Evolutionary conservation across 2,113 vertebrate species (phyloP).

Genomic region (Struthidea cinerea): DNA sequence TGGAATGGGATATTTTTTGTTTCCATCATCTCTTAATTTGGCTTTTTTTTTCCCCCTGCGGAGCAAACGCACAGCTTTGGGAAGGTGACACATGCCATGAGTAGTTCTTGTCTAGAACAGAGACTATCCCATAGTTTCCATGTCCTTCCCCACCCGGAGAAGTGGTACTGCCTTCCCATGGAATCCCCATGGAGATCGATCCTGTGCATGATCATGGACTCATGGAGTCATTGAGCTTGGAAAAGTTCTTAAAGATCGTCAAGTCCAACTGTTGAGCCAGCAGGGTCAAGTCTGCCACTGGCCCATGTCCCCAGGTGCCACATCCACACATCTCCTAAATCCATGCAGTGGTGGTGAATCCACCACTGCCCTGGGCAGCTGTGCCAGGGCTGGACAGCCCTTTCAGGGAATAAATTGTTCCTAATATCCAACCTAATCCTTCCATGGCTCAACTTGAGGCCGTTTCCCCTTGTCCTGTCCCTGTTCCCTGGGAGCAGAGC

Average conservation of each 20-base stretch:
- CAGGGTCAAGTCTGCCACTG: background rate
- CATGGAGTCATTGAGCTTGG: rapidly evolving
- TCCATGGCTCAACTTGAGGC: background rate
- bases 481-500: background rate
- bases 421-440: background rate
- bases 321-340: background rate
- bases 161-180: background rate
- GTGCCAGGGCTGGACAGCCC: background rate
- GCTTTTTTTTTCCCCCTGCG: background rate
- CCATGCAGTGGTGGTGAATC: background rate
- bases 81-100: background rate
- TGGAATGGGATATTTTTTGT: background rate
- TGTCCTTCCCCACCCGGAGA: background rate
- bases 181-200: background rate
- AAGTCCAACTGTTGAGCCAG: background rate
- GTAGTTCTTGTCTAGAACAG: background rate
- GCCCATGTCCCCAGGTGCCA: background rate
- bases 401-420: no score
- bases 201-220: background rate
- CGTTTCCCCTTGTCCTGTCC: rapidly evolving
- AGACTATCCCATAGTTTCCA: background rate
- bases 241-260: background rate
- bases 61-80: background rate
- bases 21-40: background rate
- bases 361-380: background rate